Conservation (phyloP, 2,888 invertebrate species). For the Orthosia gothica region DNA sequence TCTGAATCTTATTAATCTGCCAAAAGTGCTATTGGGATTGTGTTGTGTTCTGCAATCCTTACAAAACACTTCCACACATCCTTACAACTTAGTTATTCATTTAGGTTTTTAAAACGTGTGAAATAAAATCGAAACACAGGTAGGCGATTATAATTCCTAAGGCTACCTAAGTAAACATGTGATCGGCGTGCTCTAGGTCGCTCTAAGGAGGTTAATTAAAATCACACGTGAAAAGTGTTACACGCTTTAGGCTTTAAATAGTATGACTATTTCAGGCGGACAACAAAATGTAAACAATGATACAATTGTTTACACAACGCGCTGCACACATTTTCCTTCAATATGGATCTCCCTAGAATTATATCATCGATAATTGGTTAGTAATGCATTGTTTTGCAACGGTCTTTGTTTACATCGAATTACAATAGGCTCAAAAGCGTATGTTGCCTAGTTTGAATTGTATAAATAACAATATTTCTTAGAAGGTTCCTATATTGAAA, state of each 20-base stretch:
- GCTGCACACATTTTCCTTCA: slow-evolving; percentile 26
- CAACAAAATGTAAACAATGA: slow-evolving; percentile 15
- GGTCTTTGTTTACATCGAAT: neutral
- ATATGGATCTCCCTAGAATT: slow-evolving; percentile 6
- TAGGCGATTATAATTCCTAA: neutral
- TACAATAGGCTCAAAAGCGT: neutral
- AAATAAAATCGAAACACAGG: slow-evolving; percentile 1
- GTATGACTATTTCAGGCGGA: slow-evolving; percentile 16
- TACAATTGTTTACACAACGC: slow-evolving; percentile 27
- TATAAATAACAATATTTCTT: neutral
- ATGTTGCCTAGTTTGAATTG: neutral
- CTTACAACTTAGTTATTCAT: too few relatives aligned
- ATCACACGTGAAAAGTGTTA: slow-evolving; percentile 11
- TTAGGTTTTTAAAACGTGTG: neutral
- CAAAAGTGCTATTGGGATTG: neutral
- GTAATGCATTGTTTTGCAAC: slow-evolving; percentile 9
- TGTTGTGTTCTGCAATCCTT: neutral
- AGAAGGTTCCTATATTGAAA: neutral
- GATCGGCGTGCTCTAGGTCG: slow-evolving; percentile 15
- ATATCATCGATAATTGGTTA: slow-evolving; percentile 1
- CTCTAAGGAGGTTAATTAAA: slow-evolving; percentile 33
- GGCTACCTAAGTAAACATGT: slow-evolving; percentile 14
- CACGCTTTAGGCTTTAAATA: slow-evolving; percentile 1
- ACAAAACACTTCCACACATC: neutral
- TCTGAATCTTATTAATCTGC: neutral